Conservation (phyloP, 37 sponge, comb jelly and placozoan species). For the Geodia barretti region DNA sequence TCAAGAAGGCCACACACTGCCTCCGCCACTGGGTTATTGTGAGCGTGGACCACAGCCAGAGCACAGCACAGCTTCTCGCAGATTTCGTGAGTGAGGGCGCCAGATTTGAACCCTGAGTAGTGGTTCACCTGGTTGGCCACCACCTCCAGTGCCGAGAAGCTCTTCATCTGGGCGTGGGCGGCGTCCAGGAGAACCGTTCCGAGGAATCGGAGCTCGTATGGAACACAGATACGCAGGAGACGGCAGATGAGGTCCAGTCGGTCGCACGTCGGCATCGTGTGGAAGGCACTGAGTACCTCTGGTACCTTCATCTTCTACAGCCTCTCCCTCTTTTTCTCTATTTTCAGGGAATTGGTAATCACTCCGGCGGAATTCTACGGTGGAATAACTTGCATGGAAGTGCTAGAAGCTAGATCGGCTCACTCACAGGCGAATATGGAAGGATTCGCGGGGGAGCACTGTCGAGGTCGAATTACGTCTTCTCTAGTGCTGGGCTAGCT, state of each 20-base stretch:
- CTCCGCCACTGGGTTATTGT: slow-evolving; percentile 72
- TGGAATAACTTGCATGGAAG: neutral
- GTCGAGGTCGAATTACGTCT: no score
- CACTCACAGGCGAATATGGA: no score
- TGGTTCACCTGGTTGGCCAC: slow-evolving; percentile 52
- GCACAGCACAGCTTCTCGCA: slow-evolving; percentile 68
- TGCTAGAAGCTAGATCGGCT: no score
- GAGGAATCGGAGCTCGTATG: slow-evolving; percentile 66
- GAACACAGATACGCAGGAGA: slow-evolving; percentile 58
- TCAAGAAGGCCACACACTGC: slow-evolving; percentile 51
- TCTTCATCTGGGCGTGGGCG: slow-evolving; percentile 25
- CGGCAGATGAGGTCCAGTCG: slow-evolving; percentile 70
- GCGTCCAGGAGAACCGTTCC: slow-evolving; percentile 51
- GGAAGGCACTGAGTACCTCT: slow-evolving; percentile 60
- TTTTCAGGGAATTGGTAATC: neutral
- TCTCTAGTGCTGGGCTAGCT: no score
- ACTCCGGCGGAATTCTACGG: neutral
- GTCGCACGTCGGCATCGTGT: slow-evolving; percentile 61
- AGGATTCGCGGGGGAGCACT: no score
- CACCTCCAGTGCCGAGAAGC: slow-evolving; percentile 26
- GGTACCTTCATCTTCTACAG: slow-evolving; percentile 31
- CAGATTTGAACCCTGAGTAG: slow-evolving; percentile 37
- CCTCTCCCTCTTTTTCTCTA: neutral
- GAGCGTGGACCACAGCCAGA: slow-evolving; percentile 55
- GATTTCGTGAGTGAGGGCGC: slow-evolving; percentile 38